These are phyloP conservation scores for Euphonia xanthogaster DNA, from an alignment of 2,797 vertebrate species.

Conservation along the genomic window DNA sequence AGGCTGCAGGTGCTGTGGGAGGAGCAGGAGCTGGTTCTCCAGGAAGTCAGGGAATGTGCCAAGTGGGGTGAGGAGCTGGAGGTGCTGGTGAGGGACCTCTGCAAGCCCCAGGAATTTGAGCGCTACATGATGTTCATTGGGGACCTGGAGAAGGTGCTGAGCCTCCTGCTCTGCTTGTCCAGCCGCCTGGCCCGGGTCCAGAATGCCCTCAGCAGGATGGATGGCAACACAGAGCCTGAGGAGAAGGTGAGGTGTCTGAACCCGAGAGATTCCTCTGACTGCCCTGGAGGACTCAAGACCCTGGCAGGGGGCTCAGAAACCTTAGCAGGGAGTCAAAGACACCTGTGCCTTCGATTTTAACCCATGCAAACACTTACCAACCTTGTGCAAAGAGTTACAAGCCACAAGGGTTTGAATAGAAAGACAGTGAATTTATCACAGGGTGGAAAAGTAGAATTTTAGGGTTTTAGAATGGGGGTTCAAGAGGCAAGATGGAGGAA, in stretches of 20 bases:
- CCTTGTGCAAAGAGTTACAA: background rate
- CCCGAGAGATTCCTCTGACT: background rate
- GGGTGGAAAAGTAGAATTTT: too few relatives aligned
- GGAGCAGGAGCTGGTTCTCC: slow-evolving; percentile 68
- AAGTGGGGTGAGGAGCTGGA: slow-evolving; percentile 70
- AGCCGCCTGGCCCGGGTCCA: slow-evolving; percentile 89
- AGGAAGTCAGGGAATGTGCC: slow-evolving; percentile 70
- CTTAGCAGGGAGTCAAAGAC: too few relatives aligned
- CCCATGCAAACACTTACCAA: background rate
- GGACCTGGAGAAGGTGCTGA: slow-evolving; percentile 94
- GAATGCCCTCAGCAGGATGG: slow-evolving; percentile 83
- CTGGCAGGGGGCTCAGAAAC: too few relatives aligned
- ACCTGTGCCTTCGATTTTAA: background rate
- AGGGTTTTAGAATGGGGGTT: too few relatives aligned
- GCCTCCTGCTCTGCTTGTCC: slow-evolving; percentile 89
- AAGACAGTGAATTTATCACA: background rate
- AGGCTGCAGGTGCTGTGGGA: slow-evolving; percentile 75
- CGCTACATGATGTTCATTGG: slow-evolving; percentile 88
- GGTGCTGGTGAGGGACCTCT: slow-evolving; percentile 71
- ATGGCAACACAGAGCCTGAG: slow-evolving; percentile 80
- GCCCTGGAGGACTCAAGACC: background rate
- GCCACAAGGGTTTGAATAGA: background rate
- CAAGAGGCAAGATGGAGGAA: too few relatives aligned
- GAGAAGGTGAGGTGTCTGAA: slow-evolving; percentile 83
- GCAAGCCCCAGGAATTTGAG: slow-evolving; percentile 84